These are phyloP conservation scores for Bujurquina vittata DNA, from an alignment of 2,113 vertebrate species.

Conservation along the genomic window DNA sequence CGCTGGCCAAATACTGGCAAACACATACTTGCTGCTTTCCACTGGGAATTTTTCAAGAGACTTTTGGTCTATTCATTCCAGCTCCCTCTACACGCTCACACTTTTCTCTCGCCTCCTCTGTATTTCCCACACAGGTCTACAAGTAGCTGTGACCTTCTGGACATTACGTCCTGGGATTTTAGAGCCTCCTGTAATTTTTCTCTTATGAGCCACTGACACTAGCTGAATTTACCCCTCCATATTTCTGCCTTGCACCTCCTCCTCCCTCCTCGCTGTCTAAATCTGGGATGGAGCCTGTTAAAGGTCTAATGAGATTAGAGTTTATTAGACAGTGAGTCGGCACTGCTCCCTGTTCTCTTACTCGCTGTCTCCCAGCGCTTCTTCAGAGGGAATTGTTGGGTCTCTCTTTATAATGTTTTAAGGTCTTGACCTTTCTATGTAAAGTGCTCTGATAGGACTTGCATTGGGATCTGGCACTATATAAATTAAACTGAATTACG, in stretches of 20 bases:
- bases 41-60: slow-evolving; percentile 52
- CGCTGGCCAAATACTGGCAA: slow-evolving; percentile 61
- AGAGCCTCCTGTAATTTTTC: slow-evolving; percentile 58
- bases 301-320: slow-evolving; percentile 72
- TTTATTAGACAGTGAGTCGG: slow-evolving; percentile 66
- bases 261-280: slow-evolving; percentile 39
- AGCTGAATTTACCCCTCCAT: slow-evolving; percentile 20
- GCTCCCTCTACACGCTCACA: slow-evolving; percentile 45
- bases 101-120: slow-evolving; percentile 50
- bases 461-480: background rate
- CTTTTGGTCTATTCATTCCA: slow-evolving; percentile 40
- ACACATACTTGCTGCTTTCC: slow-evolving; percentile 60
- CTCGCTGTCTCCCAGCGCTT: background rate
- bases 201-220: slow-evolving; percentile 35
- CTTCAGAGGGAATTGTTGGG: background rate
- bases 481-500: slow-evolving; percentile 13
- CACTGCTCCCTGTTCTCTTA: slow-evolving; percentile 46
- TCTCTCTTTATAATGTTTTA: background rate
- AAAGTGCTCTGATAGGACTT: background rate
- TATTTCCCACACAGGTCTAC: slow-evolving; percentile 60
- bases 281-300: slow-evolving; percentile 63
- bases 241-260: slow-evolving; percentile 25
- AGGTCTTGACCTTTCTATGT: background rate
- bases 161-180: slow-evolving; percentile 30
- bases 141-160: slow-evolving; percentile 42